A percentile compares a stretch with the other conserved stretches of the same genome.
Conservation (phyloP, 2,797 vertebrate genomes). For the Lepus oiostolus region DNA sequence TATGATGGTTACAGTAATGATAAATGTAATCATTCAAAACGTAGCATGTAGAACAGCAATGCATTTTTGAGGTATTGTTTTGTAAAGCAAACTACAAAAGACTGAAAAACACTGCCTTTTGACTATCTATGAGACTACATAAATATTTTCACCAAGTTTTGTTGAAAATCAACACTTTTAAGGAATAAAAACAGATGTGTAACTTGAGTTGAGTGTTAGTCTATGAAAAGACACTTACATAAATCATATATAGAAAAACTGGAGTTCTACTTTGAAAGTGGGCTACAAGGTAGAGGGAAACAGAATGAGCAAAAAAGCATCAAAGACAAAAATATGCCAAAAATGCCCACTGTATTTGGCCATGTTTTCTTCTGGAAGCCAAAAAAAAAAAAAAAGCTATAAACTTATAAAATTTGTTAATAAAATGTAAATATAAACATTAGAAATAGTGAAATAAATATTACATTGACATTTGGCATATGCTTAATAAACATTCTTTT, state of each 20-base stretch:
- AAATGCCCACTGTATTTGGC: neutral
- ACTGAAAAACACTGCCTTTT: neutral
- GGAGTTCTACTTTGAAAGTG: constrained; percentile 7
- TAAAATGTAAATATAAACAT: neutral
- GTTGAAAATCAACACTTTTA: constrained; percentile 10
- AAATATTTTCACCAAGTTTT: neutral
- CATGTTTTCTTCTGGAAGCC: neutral
- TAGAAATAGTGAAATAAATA: neutral
- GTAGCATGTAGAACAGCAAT: neutral
- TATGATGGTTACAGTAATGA: neutral
- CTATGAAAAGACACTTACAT: neutral
- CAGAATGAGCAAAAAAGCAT: neutral
- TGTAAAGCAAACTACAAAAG: neutral
- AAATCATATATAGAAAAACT: neutral
- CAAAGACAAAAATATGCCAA: neutral
- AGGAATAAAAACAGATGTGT: neutral
- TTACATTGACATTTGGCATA: neutral
- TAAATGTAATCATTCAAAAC: neutral
- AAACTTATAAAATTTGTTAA: neutral
- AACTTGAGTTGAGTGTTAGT: constrained; percentile 33
- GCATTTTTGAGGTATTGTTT: neutral
- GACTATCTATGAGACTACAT: neutral
- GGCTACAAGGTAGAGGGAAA: neutral
- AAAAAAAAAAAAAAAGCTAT: neutral
- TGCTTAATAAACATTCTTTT: neutral